phyloP scores from a whole-genome alignment of 2,797 vertebrate genomes.

The Rallus crepitans region DNA sequence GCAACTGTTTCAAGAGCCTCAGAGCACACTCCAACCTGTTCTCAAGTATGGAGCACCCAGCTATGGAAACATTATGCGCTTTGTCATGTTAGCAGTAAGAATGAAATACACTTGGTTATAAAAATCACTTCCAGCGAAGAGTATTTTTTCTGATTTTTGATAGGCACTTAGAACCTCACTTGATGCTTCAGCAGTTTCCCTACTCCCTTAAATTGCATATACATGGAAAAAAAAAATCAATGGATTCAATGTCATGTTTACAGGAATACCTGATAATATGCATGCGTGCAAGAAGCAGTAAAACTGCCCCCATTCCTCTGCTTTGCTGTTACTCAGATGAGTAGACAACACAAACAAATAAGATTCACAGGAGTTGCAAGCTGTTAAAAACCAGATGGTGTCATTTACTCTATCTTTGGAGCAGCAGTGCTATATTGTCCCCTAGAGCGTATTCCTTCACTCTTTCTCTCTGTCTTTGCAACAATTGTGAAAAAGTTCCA shows the following conservation, averaged over 20 bases:
- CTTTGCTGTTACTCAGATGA: conserved; percentile 1
- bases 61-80: background rate
- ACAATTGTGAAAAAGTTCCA: background rate
- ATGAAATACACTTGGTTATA: background rate
- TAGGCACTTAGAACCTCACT: background rate
- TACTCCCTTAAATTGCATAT: background rate
- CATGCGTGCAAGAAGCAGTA: background rate
- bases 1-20: background rate
- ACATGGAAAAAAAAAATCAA: background rate
- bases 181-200: background rate
- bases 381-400: background rate
- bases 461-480: background rate
- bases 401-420: background rate
- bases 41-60: background rate
- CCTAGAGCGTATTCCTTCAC: background rate
- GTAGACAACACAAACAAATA: background rate
- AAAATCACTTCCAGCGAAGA: background rate
- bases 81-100: background rate
- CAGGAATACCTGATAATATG: background rate
- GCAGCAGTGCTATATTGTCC: background rate
- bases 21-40: conserved; percentile 27
- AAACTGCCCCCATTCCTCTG: background rate
- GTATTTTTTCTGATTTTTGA: background rate
- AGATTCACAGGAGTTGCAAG: background rate
- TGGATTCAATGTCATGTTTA: background rate